Base-by-base conservation (phyloP, 64 coral and sea anemone species). In the Actinia tenebrosa region DNA sequence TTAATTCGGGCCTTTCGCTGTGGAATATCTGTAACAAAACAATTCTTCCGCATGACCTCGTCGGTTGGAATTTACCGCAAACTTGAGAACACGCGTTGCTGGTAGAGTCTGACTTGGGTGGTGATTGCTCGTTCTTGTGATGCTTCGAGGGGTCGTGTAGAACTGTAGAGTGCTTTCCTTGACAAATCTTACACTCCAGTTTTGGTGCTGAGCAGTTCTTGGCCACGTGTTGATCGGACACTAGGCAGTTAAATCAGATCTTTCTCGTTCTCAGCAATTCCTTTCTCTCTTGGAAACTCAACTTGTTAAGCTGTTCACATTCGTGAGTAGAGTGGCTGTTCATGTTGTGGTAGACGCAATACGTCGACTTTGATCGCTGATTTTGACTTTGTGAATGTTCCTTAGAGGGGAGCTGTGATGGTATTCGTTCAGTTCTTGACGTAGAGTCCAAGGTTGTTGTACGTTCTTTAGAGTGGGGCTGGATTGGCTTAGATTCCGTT, bases 281-380 rank as follows among this genome's bases (percentile, higher is more conserved):
- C 86, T 94, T 94, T 22, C 60, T 71, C 77, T 87, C 53, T 45
- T 84, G 84, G 56, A 84, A 87, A 44, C 79, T 94, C 43, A 86
- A 27, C 79, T 77, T 94, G n/a, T 17, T 45, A 3, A 90, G 72
- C 64, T 69, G 66, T 84, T 90, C 92, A 71, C 88, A 89, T 18
- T 94, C 85, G 62, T 89, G 89, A 79, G 86, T 87, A 9, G 84
- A 84, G 61, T 90, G 88, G 25, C 60, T 86, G 37, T 42, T 78
- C 83, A 26, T 90, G 44, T 94, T 88, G 59, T 91, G 93, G 63
- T 91, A 91, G 89, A 94, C 88, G 78, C 89, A 94, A 50, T 93
- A 81, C 10, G 47, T 59, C 18, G 20, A 10, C 22, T 79, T 37
- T 4, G 22, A 16, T 3, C 10, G 22, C 4, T 46, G 14, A 17